Conservation (phyloP, 2,888 invertebrate species). For the Cremastinae sp. region DNA sequence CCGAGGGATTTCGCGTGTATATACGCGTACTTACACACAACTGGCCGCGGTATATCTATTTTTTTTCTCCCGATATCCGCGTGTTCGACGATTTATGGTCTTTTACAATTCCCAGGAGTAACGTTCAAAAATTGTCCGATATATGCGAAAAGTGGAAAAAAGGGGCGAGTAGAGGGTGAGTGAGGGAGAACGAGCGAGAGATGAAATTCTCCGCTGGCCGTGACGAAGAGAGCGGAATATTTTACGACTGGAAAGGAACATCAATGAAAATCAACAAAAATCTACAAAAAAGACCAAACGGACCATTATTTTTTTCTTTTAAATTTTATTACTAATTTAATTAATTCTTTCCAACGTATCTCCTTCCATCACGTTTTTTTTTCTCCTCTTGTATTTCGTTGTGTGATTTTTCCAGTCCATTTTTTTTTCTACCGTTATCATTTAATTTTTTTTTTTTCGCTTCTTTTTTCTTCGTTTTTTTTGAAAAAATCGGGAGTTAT, state of each 20-base stretch:
- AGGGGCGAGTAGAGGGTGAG: too few relatives aligned
- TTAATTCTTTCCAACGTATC: constrained; percentile 15
- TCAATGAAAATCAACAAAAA: constrained; percentile 26
- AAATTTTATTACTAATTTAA: constrained; percentile 36
- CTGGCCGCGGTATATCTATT: neutral
- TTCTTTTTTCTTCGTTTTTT: neutral
- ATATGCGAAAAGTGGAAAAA: neutral
- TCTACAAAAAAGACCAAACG: neutral
- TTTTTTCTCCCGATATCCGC: neutral
- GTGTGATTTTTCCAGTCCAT: constrained; percentile 12
- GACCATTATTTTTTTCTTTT: constrained; percentile 16
- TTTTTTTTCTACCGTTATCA: neutral
- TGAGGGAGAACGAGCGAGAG: too few relatives aligned
- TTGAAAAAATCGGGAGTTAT: too few relatives aligned
- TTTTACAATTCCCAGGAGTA: constrained; percentile 18
- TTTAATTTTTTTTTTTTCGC: neutral
- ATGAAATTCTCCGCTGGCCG: neutral
- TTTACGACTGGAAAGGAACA: constrained; percentile 21
- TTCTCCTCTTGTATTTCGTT: constrained; percentile 30
- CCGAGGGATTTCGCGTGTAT: constrained; percentile 8
- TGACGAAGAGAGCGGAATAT: neutral
- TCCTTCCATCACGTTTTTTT: neutral
- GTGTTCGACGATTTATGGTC: constrained; percentile 26
- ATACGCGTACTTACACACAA: too few relatives aligned
- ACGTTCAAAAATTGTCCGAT: constrained; percentile 12